Conservation (phyloP, 2,888 invertebrate genomes). For the Drosophila limbata region DNA sequence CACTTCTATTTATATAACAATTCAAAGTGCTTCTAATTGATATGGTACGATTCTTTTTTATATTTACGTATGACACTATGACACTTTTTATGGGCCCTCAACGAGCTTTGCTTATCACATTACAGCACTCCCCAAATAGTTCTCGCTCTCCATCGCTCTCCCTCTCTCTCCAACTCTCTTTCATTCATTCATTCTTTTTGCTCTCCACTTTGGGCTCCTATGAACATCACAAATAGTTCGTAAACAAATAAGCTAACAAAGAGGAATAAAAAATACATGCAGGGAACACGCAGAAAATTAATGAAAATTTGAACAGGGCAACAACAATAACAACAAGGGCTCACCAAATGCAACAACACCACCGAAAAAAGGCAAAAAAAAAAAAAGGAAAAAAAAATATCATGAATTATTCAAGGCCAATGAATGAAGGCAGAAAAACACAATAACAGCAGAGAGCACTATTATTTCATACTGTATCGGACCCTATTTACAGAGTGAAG, state of each 20-base stretch:
- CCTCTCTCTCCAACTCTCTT: background rate
- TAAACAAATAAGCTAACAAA: slow-evolving; percentile 72
- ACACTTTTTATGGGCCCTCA: slow-evolving; percentile 5
- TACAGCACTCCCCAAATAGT: slow-evolving; percentile 22
- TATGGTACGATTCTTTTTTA: background rate
- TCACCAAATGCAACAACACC: slow-evolving; percentile 11
- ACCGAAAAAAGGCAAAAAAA: slow-evolving; percentile 12
- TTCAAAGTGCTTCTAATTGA: slow-evolving; percentile 8
- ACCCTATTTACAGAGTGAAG: slow-evolving; percentile 24
- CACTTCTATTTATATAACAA: slow-evolving; percentile 4
- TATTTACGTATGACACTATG: slow-evolving; percentile 9
- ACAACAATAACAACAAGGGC: slow-evolving; percentile 2
- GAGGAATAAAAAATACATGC: slow-evolving; percentile 45
- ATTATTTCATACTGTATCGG: slow-evolving; percentile 48
- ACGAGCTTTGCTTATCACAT: slow-evolving; percentile 31
- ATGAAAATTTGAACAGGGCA: slow-evolving; percentile 48
- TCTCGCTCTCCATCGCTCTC: background rate
- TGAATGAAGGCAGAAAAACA: slow-evolving; percentile 27
- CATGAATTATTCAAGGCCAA: slow-evolving; percentile 81
- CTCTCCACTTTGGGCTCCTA: slow-evolving; percentile 17
- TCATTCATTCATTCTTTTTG: slow-evolving; percentile 10
- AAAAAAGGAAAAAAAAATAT: slow-evolving; percentile 50
- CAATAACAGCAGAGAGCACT: slow-evolving; percentile 29
- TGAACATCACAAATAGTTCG: slow-evolving; percentile 58
- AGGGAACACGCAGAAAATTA: slow-evolving; percentile 46